Evolutionary conservation across 2,888 invertebrate genomes (phyloP).

Genomic region (Minunthozetes semirufus): DNA sequence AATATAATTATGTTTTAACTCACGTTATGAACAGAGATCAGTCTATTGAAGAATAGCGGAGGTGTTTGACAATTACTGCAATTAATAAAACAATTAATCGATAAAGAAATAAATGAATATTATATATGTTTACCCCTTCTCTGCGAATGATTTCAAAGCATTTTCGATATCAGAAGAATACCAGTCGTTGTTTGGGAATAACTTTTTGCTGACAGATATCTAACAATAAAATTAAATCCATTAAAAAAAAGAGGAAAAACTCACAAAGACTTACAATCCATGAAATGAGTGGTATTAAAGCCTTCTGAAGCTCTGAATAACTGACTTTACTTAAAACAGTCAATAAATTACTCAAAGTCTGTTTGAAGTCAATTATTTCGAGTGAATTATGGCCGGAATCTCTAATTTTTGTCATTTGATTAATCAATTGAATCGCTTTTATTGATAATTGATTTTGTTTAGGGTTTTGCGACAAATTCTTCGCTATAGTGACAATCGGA

Average conservation of each 20-base stretch:
- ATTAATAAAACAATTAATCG: neutral
- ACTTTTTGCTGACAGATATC: neutral
- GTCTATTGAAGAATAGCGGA: neutral
- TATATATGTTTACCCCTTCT: neutral
- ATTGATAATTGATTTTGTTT: neutral
- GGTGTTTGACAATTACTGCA: conserved; percentile 12
- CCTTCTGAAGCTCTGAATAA: conserved; percentile 1
- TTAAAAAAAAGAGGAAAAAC: neutral
- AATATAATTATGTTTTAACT: neutral
- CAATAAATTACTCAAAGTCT: neutral
- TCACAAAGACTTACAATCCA: neutral
- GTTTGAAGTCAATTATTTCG: neutral
- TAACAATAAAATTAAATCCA: neutral
- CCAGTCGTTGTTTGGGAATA: neutral
- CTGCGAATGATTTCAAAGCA: neutral
- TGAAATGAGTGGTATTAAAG: neutral
- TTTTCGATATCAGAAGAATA: neutral
- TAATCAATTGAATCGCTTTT: neutral
- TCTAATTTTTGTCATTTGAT: neutral
- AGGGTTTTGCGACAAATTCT: neutral
- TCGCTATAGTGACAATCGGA: neutral
- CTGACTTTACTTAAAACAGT: neutral
- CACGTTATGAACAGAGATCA: neutral
- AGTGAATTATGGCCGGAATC: neutral
- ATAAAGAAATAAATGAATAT: neutral